Conservation (phyloP, 2,113 vertebrate species). For the Hippocampus comes region DNA sequence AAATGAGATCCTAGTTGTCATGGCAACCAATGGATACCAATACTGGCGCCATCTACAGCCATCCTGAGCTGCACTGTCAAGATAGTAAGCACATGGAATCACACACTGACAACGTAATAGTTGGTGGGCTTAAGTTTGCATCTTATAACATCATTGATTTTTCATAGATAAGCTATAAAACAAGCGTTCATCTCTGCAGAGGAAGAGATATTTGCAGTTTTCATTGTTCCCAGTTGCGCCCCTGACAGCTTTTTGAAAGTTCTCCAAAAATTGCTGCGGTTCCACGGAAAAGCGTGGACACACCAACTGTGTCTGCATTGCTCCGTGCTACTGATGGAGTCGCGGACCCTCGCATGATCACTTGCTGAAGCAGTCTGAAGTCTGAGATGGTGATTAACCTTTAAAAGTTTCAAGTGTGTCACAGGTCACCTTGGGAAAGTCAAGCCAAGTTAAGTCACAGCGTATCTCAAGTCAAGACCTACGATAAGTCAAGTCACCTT, state of each 20-base stretch:
- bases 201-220: neutral
- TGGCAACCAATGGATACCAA: too few relatives aligned
- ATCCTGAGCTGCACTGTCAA: neutral
- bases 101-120: neutral
- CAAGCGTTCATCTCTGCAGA: neutral
- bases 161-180: neutral
- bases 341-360: too few relatives aligned
- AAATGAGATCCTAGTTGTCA: too few relatives aligned
- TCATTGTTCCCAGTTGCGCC: neutral
- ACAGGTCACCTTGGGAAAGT: too few relatives aligned
- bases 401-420: too few relatives aligned
- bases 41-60: neutral
- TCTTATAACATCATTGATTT: constrained; percentile 4
- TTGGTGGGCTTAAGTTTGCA: neutral
- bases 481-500: too few relatives aligned
- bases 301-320: constrained; percentile 5
- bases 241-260: constrained; percentile 3
- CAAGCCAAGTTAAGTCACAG: too few relatives aligned
- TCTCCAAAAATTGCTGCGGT: constrained; percentile 22
- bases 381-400: too few relatives aligned
- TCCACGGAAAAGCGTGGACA: neutral
- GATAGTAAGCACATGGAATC: constrained; percentile 13
- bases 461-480: too few relatives aligned
- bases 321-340: neutral
- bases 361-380: too few relatives aligned